These are phyloP conservation scores for Pseudobourletiella spinata DNA, from an alignment of 1,140 invertebrate species.

Conservation along the genomic window DNA sequence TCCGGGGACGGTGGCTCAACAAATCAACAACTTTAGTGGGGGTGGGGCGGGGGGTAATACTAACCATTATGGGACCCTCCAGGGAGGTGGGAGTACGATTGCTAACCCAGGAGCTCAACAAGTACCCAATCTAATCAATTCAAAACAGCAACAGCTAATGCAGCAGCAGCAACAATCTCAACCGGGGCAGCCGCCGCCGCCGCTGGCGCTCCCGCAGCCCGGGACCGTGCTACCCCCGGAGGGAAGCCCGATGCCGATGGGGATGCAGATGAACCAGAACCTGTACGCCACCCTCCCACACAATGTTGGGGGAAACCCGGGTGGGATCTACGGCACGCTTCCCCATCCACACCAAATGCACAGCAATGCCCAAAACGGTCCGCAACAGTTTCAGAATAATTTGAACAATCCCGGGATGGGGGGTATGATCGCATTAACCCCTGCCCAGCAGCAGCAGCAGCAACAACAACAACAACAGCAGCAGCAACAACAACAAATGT, in stretches of 20 bases:
- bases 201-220: background rate
- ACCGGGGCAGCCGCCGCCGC: background rate
- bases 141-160: background rate
- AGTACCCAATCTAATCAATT: too few species aligned
- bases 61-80: background rate
- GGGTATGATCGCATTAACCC: background rate
- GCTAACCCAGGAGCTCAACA: background rate
- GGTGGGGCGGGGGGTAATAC: too few species aligned
- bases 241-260: background rate
- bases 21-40: too few species aligned
- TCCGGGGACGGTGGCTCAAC: too few species aligned
- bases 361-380: background rate
- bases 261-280: background rate
- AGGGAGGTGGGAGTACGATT: too few species aligned
- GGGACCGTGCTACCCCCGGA: background rate
- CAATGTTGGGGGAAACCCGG: background rate
- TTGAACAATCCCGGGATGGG: background rate
- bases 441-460: constrained; percentile 7
- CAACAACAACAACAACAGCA: constrained; percentile 18
- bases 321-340: background rate
- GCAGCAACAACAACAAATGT: constrained; percentile 26
- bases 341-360: background rate
- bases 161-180: background rate
- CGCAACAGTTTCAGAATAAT: background rate
- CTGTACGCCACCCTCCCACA: constrained; percentile 22